Conservation (phyloP, 1,140 invertebrate genomes). For the Anastrepha obliqua region DNA sequence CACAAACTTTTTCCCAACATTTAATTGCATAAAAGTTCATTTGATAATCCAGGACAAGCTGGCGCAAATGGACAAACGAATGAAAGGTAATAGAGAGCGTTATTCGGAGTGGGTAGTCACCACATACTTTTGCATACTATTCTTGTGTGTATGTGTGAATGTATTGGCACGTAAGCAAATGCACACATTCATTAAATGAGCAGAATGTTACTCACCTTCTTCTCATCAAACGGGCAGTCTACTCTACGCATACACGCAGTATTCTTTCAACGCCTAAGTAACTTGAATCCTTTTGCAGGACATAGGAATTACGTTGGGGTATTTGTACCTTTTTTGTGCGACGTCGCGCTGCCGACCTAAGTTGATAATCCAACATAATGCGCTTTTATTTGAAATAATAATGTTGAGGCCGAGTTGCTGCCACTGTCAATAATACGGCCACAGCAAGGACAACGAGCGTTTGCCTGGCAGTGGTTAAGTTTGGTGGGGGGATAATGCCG, state of each 20-base stretch:
- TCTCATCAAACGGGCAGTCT: neutral
- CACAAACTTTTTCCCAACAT: slow-evolving; percentile 70
- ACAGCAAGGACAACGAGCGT: neutral
- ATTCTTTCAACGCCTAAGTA: slow-evolving; percentile 50
- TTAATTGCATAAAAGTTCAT: slow-evolving; percentile 69
- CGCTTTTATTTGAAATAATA: slow-evolving; percentile 74
- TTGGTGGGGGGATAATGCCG: neutral
- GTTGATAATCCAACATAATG: slow-evolving; percentile 74
- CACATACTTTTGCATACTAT: too few species aligned
- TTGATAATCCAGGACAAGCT: slow-evolving; percentile 57
- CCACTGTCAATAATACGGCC: slow-evolving; percentile 55
- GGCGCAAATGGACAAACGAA: slow-evolving; percentile 53
- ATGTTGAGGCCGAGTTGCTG: slow-evolving; percentile 63
- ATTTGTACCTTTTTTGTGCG: slow-evolving; percentile 37
- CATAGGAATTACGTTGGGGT: slow-evolving; percentile 29
- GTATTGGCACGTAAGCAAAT: too few species aligned
- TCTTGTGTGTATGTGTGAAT: too few species aligned
- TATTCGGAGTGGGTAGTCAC: neutral
- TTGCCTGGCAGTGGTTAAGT: neutral
- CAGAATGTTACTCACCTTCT: slow-evolving; percentile 27
- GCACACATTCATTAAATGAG: neutral
- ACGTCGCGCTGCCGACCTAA: slow-evolving; percentile 53
- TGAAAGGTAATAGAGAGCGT: slow-evolving; percentile 1
- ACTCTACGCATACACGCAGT: slow-evolving; percentile 54
- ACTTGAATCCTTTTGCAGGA: slow-evolving; percentile 61